Evolutionary conservation across 2,888 invertebrate species (phyloP).

Genomic region (Oxyteleia sp.): DNA sequence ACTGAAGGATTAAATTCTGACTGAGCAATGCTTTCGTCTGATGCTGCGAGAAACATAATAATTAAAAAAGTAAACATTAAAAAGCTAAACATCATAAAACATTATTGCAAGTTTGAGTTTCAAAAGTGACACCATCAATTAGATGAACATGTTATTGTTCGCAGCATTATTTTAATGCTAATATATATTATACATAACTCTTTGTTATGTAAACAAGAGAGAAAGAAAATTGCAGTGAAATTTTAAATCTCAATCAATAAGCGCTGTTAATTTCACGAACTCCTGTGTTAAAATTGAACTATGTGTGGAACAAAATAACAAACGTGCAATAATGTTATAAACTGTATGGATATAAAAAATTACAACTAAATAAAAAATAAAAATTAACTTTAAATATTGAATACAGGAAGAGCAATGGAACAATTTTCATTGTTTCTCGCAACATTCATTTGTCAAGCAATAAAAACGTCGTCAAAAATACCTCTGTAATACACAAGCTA

Average conservation of each 20-base stretch:
- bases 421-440: constrained; percentile 41
- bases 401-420: constrained; percentile 46
- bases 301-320: constrained; percentile 6
- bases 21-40: constrained; percentile 21
- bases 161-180: not conserved
- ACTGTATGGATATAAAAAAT: constrained; percentile 10
- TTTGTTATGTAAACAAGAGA: too few species aligned
- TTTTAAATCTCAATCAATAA: too few species aligned
- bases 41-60: constrained; percentile 50
- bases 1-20: not conserved
- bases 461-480: constrained; percentile 47
- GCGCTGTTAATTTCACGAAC: not conserved
- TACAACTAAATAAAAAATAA: constrained; percentile 32
- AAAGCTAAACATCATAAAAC: constrained; percentile 23
- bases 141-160: too few species aligned
- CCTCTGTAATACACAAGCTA: constrained; percentile 40
- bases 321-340: constrained; percentile 46
- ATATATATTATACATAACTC: not conserved
- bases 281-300: not conserved
- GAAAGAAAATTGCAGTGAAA: too few species aligned
- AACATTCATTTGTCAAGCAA: constrained; percentile 37
- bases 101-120: constrained; percentile 36
- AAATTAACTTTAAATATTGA: constrained; percentile 13
- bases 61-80: not conserved
- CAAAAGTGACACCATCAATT: not conserved